phyloP scores from a whole-genome alignment of 2,888 invertebrate species.

The Orchestes rusci region DNA sequence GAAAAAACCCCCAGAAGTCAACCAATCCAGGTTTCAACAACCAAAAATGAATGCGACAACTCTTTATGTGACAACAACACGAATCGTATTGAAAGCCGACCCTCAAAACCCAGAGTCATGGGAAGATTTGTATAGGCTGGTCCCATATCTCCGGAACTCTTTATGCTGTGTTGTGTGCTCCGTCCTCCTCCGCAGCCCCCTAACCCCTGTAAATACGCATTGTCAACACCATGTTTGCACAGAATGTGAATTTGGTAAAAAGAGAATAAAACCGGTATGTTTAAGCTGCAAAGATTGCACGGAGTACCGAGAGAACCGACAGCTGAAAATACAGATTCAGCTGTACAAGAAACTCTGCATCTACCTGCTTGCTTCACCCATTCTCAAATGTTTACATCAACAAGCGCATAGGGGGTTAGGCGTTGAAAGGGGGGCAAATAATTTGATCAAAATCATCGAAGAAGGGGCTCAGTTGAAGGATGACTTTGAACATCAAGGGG shows the following conservation, averaged over 20 bases:
- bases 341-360: slow-evolving; percentile 87
- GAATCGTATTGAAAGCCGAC: slow-evolving; percentile 69
- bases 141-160: slow-evolving; percentile 79
- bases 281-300: slow-evolving; percentile 79
- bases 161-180: slow-evolving; percentile 87
- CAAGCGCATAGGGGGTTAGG: slow-evolving; percentile 51
- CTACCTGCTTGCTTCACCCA: slow-evolving; percentile 66
- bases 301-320: slow-evolving; percentile 74
- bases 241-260: slow-evolving; percentile 75
- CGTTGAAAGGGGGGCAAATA: slow-evolving; percentile 48
- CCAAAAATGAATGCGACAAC: slow-evolving; percentile 69
- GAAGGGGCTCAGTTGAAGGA: slow-evolving; percentile 75
- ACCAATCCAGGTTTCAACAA: too few relatives aligned
- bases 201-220: slow-evolving; percentile 66
- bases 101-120: slow-evolving; percentile 64
- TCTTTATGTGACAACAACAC: slow-evolving; percentile 74
- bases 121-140: slow-evolving; percentile 73
- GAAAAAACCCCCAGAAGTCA: too few relatives aligned
- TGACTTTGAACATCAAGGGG: slow-evolving; percentile 64
- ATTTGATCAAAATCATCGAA: slow-evolving; percentile 66
- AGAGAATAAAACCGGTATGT: slow-evolving; percentile 78
- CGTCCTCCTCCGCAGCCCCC: slow-evolving; percentile 73
- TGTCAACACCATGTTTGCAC: slow-evolving; percentile 89
- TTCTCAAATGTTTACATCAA: slow-evolving; percentile 53
- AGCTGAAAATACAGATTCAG: slow-evolving; percentile 71